Evolutionary conservation across 64 coral and sea anemone species (phyloP).

Genomic region (Porites australiensis): DNA sequence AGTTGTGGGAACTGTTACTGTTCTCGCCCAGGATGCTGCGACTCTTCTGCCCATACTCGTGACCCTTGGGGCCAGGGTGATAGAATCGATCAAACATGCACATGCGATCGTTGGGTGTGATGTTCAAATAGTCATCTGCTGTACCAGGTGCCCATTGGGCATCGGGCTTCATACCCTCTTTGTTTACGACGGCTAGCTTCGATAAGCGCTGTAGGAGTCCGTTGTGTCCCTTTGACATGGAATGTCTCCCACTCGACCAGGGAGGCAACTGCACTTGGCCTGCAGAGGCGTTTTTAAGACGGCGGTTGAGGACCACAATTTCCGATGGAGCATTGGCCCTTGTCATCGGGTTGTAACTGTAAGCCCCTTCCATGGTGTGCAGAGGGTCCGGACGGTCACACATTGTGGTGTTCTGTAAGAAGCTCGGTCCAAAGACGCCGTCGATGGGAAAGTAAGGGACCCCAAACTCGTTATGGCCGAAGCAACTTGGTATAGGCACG

Average conservation of each 20-base stretch:
- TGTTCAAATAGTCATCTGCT: not conserved
- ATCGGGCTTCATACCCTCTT: not conserved
- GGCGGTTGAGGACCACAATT: not conserved
- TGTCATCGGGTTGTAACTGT: conserved; percentile 2
- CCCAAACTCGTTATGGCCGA: not conserved
- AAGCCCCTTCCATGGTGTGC: not conserved
- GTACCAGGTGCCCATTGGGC: not conserved
- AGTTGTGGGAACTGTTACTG: not conserved
- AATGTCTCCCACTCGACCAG: not conserved
- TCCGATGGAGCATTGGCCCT: not conserved
- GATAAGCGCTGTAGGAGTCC: not conserved
- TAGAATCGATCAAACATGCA: not conserved
- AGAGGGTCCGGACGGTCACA: not conserved
- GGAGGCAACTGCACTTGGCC: not conserved
- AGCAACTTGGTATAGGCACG: not conserved
- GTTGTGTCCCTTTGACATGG: not conserved
- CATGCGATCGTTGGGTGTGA: not conserved
- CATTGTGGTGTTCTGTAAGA: not conserved
- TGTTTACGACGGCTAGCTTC: not conserved
- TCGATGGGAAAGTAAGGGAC: not conserved
- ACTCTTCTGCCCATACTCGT: not conserved
- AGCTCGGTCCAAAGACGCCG: not conserved
- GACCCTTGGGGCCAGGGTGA: not conserved
- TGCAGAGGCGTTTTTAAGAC: not conserved
- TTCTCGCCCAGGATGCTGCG: not conserved